Conservation (phyloP, 1,140 invertebrate species). For the Drosophila watanabei region DNA sequence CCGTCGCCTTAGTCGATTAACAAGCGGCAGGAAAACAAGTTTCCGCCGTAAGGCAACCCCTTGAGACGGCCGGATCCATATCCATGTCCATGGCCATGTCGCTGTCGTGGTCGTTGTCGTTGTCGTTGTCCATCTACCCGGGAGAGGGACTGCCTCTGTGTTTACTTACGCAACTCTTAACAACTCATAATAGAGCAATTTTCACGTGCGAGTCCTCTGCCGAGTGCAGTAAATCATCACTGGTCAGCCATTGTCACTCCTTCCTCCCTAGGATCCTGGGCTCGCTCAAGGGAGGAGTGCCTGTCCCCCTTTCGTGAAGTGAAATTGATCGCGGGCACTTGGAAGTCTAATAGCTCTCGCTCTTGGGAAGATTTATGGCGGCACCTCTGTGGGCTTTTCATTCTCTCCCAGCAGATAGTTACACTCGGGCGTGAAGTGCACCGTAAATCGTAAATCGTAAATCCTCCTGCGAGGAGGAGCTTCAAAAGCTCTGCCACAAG, state of each 20-base stretch:
- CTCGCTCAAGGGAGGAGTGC: conserved; percentile 13
- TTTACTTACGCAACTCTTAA: conserved; percentile 82
- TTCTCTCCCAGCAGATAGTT: conserved; percentile 38
- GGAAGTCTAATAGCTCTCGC: conserved; percentile 52
- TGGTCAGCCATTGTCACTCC: conserved; percentile 74
- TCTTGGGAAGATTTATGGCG: conserved; percentile 65
- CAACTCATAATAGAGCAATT: conserved; percentile 85
- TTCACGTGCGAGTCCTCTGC: conserved; percentile 76
- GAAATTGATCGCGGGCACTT: conserved; percentile 81
- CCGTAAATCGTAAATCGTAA: conserved; percentile 34
- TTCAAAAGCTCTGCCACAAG: conserved; percentile 19
- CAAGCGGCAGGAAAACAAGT: conserved; percentile 63
- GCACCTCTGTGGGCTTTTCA: conserved; percentile 60
- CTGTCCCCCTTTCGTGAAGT: conserved; percentile 29
- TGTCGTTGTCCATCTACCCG: conserved; percentile 33
- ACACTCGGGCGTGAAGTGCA: conserved; percentile 44
- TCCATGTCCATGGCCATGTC: conserved; percentile 46
- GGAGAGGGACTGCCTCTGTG: conserved; percentile 44
- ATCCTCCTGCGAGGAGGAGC: conserved; percentile 13
- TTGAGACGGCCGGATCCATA: conserved; percentile 60
- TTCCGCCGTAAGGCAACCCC: conserved; percentile 53
- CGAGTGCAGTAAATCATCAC: conserved; percentile 69
- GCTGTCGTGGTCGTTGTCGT: conserved; percentile 30
- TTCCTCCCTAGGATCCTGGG: conserved; percentile 36
- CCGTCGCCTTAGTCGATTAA: conserved; percentile 63